These are phyloP conservation scores for Poecilia wingei DNA, from an alignment of 2,797 vertebrate genomes.

Conservation along the genomic window DNA sequence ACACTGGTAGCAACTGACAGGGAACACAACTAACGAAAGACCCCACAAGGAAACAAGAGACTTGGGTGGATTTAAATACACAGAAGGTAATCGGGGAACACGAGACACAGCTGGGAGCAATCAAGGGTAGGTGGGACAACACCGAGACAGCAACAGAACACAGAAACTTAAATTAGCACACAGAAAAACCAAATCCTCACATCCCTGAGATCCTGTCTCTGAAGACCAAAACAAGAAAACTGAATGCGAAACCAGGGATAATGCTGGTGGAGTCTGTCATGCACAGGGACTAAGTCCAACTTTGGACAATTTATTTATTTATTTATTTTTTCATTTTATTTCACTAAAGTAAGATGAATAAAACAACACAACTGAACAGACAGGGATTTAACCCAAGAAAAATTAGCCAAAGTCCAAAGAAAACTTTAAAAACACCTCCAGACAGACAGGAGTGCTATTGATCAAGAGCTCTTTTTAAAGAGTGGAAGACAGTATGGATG, in stretches of 20 bases:
- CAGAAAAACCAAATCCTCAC: too few species aligned
- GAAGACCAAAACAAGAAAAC: neutral
- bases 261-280: neutral
- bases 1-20: too few species aligned
- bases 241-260: neutral
- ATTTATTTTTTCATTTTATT: neutral
- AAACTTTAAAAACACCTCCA: neutral
- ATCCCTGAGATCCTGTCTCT: neutral
- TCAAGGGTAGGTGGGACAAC: too few species aligned
- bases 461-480: neutral
- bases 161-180: too few species aligned
- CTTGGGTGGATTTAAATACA: too few species aligned
- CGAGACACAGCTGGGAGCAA: too few species aligned
- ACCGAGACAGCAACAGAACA: too few species aligned
- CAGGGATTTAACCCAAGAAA: neutral
- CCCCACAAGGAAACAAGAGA: too few species aligned
- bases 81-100: too few species aligned
- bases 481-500: neutral
- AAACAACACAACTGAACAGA: neutral
- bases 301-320: neutral
- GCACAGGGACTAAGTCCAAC: neutral
- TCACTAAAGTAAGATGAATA: neutral
- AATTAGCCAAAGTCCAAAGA: neutral
- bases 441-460: neutral
- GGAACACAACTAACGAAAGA: too few species aligned